Evolutionary conservation across 2,888 invertebrate species (phyloP), one percentile per base, ranked within the genome.

Genomic region (Bombylius major): DNA sequence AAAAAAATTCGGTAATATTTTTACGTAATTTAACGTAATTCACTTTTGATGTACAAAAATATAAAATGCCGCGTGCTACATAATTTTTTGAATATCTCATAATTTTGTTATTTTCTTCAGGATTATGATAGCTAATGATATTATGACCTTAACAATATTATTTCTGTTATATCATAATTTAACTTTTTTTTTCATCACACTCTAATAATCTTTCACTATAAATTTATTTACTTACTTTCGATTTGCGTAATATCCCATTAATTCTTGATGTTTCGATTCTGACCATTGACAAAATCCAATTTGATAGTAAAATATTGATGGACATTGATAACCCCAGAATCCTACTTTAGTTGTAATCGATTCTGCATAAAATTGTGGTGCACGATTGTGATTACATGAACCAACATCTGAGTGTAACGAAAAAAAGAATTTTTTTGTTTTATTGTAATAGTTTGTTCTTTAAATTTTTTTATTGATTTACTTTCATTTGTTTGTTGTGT

Each of bases 311-410:
- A 79, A 67, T 80, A 81, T 80, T 9, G 77, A 65, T 49, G 64
- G 65, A 60, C 83, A 83, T 34, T 71, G 72, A 6, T 70, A 76
- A 0, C 75, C 80, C 68, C 79, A 83, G 66, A 83, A 83, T 0
- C 81, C 82, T 0, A 65, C 57, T 1, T 75, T 76, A 5, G 56
- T 68, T 8, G 70, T 66, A 47, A 81, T 79, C 0, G 83, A 82
- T 65, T 82, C 81, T 0, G 80, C 82, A 61, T 72, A 84, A 64
- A 79, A 81, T 1, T 62, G 62, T 0, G 82, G 79, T 0, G 83
- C 82, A 59, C 83, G 71, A 5, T 74, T 76, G 62, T 84, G 83
- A 61, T 78, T 78, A 62, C 83, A 83, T 6, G 79, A 75, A 0
- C 80, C 39, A 42, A 8, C 2, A 8, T 36, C 9, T 36, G 6